Percentiles rank a stretch among this genome's conserved stretches.
Evolutionary conservation across 2,888 invertebrate species (phyloP).

Genomic region (Drosophila mettleri): DNA sequence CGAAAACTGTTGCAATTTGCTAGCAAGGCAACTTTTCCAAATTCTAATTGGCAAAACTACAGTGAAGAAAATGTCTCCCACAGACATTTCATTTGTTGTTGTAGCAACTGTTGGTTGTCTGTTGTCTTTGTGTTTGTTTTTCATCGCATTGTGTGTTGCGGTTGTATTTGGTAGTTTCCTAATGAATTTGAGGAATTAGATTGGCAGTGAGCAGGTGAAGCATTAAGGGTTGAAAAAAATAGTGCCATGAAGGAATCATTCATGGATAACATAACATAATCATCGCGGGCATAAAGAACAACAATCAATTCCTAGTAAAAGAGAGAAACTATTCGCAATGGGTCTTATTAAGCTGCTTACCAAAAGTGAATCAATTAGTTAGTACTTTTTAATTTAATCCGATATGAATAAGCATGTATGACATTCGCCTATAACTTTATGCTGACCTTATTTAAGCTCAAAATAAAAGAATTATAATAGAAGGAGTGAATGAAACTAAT

Average conservation of each 20-base stretch:
- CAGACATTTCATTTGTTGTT: conserved; percentile 52
- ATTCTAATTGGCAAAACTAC: conserved; percentile 78
- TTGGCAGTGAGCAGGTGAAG: conserved; percentile 47
- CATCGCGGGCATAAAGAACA: not conserved
- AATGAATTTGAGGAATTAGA: conserved; percentile 49
- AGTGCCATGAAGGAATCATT: conserved; percentile 29
- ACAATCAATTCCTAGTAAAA: not conserved
- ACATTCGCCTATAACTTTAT: not conserved
- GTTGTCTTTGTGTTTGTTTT: conserved; percentile 34
- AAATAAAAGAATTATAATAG: not conserved
- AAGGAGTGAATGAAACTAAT: too few species aligned
- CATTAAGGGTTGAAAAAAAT: conserved; percentile 18
- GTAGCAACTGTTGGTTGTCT: conserved; percentile 27
- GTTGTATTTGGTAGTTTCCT: conserved; percentile 48
- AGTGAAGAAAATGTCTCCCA: conserved; percentile 63
- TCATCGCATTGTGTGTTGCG: conserved; percentile 37
- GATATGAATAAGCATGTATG: conserved; percentile 17
- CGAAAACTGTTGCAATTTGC: conserved; percentile 76
- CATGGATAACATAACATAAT: not conserved
- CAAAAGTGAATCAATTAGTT: conserved; percentile 8
- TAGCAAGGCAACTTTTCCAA: conserved; percentile 65
- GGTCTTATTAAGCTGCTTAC: not conserved
- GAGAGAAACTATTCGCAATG: not conserved
- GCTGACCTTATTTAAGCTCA: conserved; percentile 2
- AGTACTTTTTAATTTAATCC: not conserved